phyloP scores from a whole-genome alignment of 2,888 invertebrate species.

The Parnassius glacialis region DNA sequence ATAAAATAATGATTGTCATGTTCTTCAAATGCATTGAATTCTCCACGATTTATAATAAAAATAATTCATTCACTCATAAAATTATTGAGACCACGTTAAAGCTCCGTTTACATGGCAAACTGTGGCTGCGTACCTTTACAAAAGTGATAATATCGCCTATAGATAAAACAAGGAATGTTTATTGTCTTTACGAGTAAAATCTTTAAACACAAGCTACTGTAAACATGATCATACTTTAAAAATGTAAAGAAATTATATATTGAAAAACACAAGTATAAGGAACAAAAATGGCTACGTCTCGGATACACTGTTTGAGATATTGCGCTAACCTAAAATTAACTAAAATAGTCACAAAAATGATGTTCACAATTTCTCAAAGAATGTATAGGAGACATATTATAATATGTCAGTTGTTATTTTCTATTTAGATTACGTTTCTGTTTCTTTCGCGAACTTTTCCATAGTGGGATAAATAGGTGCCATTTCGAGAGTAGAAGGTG shows the following conservation, averaged over 20 bases:
- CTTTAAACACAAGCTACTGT: conserved; percentile 13
- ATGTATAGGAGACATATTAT: conserved; percentile 33
- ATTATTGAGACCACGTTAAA: conserved; percentile 24
- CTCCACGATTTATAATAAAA: conserved; percentile 1
- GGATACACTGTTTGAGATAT: conserved; percentile 37
- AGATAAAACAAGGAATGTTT: conserved; percentile 50
- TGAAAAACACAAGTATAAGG: conserved; percentile 23
- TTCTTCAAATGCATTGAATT: conserved; percentile 6
- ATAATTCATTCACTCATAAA: conserved; percentile 9
- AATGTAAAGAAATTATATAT: conserved; percentile 13
- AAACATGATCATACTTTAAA: conserved; percentile 17
- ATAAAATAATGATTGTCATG: conserved; percentile 14
- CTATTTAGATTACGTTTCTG: conserved; percentile 84
- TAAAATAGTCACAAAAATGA: conserved; percentile 21
- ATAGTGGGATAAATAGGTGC: conserved; percentile 91
- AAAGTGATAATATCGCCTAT: conserved; percentile 34
- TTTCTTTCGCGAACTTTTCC: conserved; percentile 89
- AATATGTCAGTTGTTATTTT: conserved; percentile 3
- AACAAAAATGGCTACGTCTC: conserved; percentile 31
- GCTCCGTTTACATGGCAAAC: conserved; percentile 34
- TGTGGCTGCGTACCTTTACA: conserved; percentile 36
- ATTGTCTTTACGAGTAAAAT: conserved; percentile 19
- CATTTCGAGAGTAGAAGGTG: conserved; percentile 93
- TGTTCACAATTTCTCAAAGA: conserved; percentile 31
- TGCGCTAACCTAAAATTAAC: conserved; percentile 16